Conservation (phyloP, 1,140 invertebrate species). For the Eubasilissa regina region DNA sequence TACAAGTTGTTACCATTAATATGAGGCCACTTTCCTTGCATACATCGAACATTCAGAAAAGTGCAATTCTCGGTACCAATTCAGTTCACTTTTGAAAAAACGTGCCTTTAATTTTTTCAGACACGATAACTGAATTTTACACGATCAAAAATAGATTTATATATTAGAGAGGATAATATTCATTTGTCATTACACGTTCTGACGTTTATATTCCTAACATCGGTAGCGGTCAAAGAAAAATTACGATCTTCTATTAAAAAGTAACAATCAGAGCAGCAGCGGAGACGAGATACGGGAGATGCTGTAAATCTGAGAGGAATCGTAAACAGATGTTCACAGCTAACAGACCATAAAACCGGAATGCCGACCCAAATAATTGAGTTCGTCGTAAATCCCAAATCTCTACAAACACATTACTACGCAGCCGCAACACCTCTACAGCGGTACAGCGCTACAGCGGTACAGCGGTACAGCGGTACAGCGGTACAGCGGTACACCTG, state of each 20-base stretch:
- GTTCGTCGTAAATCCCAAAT: constrained; percentile 33
- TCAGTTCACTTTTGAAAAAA: too few species aligned
- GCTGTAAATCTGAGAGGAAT: constrained; percentile 37
- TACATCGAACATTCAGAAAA: too few species aligned
- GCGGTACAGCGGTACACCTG: background rate
- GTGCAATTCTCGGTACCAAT: too few species aligned
- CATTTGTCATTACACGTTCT: too few species aligned
- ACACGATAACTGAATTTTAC: too few species aligned
- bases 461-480: too few species aligned
- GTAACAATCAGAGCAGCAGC: constrained; percentile 2
- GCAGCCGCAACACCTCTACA: background rate
- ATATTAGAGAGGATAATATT: too few species aligned
- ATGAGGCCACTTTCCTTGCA: too few species aligned
- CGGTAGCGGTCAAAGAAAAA: constrained; percentile 21
- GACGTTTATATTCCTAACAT: background rate
- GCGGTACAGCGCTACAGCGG: too few species aligned
- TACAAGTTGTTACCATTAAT: too few species aligned
- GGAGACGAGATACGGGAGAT: constrained; percentile 13
- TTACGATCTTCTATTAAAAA: constrained; percentile 5
- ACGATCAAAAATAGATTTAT: too few species aligned
- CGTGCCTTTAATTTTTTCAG: too few species aligned
- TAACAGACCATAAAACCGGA: constrained; percentile 42
- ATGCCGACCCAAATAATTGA: constrained; percentile 47
- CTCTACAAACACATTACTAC: background rate
- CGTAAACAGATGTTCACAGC: constrained; percentile 35